A percentile compares a stretch with the other conserved stretches of the same genome.
phyloP scores from a whole-genome alignment of 1,140 invertebrate genomes.

The Gerris buenoi region DNA sequence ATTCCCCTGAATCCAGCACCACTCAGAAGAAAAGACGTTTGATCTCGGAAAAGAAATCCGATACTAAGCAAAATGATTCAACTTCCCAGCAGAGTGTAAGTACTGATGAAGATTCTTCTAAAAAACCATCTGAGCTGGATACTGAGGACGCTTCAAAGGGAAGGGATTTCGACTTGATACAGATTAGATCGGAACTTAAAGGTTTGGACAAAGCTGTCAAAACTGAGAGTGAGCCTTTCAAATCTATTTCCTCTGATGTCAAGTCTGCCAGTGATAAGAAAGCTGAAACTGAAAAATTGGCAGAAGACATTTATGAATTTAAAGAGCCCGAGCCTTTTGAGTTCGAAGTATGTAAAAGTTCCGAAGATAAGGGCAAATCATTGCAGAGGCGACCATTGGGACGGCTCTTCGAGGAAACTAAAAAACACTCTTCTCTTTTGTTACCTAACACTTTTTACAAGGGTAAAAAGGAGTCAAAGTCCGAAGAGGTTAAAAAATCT shows the following conservation, averaged over 20 bases:
- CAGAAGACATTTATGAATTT: constrained; percentile 70
- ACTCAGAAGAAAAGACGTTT: background rate
- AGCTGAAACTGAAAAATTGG: constrained; percentile 9
- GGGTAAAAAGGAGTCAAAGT: background rate
- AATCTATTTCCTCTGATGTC: background rate
- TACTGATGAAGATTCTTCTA: background rate
- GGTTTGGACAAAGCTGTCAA: constrained; percentile 50
- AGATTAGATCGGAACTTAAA: constrained; percentile 68
- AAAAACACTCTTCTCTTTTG: background rate
- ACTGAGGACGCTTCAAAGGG: constrained; percentile 35
- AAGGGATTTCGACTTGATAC: constrained; percentile 63
- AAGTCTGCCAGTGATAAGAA: constrained; percentile 4
- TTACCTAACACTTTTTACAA: background rate
- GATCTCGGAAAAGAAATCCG: background rate
- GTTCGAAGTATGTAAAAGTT: constrained; percentile 14
- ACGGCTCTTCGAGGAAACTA: constrained; percentile 7
- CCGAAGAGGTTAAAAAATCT: background rate
- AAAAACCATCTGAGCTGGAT: background rate
- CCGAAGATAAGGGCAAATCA: constrained; percentile 12
- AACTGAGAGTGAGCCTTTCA: constrained; percentile 26
- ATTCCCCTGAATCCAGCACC: background rate
- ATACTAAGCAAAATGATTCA: background rate
- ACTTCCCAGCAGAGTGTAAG: background rate
- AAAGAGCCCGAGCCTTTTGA: constrained; percentile 40
- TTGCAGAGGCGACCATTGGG: background rate